phyloP scores from a whole-genome alignment of 2,797 vertebrate genomes.

The Anas capensis region DNA sequence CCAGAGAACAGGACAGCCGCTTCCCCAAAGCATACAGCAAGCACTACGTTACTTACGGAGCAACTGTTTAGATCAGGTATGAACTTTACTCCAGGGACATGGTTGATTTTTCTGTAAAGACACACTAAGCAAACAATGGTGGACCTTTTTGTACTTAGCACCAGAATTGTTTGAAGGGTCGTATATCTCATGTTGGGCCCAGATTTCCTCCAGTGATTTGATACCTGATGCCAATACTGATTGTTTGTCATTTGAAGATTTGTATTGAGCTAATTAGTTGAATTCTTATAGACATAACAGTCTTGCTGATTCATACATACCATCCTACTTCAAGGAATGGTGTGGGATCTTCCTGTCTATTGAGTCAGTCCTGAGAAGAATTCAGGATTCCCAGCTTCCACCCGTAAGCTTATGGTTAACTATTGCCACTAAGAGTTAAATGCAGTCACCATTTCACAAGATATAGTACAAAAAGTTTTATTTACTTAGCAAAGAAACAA shows the following conservation, averaged over 20 bases:
- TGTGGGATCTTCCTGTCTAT: background rate
- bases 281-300: background rate
- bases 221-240: background rate
- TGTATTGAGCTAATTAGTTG: background rate
- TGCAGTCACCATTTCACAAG: slow-evolving; percentile 52
- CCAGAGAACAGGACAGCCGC: slow-evolving; percentile 93
- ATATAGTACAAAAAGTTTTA: slow-evolving; percentile 56
- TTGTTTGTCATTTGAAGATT: background rate
- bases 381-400: background rate
- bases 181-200: background rate
- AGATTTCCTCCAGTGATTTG: background rate
- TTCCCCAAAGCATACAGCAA: slow-evolving; percentile 96
- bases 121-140: background rate
- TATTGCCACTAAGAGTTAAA: slow-evolving; percentile 45
- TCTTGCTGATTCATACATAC: background rate
- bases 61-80: slow-evolving; percentile 96
- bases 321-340: background rate
- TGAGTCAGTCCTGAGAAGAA: background rate
- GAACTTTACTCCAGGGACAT: background rate
- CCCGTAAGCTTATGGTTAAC: background rate
- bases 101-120: background rate
- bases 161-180: background rate
- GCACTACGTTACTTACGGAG: slow-evolving; percentile 92
- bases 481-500: slow-evolving; percentile 62
- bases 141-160: background rate